Base-by-base conservation (phyloP, 2,113 vertebrate species). In the Varanus salvator region DNA sequence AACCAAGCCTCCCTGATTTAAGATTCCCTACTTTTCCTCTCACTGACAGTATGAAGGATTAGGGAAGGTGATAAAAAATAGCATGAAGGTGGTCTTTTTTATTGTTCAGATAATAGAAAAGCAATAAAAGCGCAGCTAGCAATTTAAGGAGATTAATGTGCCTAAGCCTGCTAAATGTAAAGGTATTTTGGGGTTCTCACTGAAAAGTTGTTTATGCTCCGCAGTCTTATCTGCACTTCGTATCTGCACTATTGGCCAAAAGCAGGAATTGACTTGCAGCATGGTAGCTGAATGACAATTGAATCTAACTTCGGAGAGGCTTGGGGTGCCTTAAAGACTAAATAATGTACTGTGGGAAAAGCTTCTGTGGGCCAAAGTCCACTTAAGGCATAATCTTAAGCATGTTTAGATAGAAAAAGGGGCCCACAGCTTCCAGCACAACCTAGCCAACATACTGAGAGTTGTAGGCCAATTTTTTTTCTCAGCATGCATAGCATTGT, bases 61-160 rank as follows among this genome's bases (percentile, higher is more conserved):
- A 91, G 54, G 52, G 88, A 12, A 78, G 54, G 48, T 86, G 81
- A 80, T 87, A 19, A 84, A 91, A 4, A 68, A 52, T 86, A 83
- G 48, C 1, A 68, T 54, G 48, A 7, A 27, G 91, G 12, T 38
- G 54, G 8, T 50, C 84, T 14, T 74, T 44, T 68, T 68, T 72
- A 8, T 60, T 60, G 31, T 81, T 81, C 8, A 48, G 68, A 81
- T 57, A 81, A 81, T 60, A 38, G 48, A 69, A 77, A 87, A 69
- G 64, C 64, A 87, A 80, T 44, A 78, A 88, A 88, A 66, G 69
- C 31, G 71, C 66, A 81, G 38, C 38, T 31, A 57, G n/a, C 27
- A 60, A 88, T 81, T 80, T 81, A 72, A 72, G 34, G 48, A 71
- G 77, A 80, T 88, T 71, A 54, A 54, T 7, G 64, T 71, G 31